Evolutionary conservation across 2,797 vertebrate genomes (phyloP).

Genomic region (Adelosebastes latens): DNA sequence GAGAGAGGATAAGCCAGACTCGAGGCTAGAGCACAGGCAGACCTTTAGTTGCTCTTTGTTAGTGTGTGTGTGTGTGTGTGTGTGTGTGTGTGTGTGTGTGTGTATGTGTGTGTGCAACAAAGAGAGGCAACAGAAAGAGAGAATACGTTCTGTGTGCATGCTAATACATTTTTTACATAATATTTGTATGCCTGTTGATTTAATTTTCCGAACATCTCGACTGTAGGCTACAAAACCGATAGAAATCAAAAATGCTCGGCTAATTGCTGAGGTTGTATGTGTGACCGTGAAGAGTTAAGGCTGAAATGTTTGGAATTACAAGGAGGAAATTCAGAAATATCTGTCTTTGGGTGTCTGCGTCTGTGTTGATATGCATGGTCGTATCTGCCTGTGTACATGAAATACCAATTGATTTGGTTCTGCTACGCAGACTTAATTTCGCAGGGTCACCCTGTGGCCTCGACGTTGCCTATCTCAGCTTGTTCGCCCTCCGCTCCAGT

Average conservation of each 20-base stretch:
- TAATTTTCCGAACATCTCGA: not conserved
- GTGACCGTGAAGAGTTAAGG: not conserved
- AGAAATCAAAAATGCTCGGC: not conserved
- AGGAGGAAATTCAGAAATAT: not conserved
- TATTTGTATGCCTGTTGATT: not conserved
- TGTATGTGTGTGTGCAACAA: not conserved
- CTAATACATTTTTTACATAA: not conserved
- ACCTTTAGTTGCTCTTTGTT: constrained; percentile 43
- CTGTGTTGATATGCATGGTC: not conserved
- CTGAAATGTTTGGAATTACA: not conserved
- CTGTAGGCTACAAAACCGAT: not conserved
- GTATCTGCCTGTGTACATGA: not conserved
- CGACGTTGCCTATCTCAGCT: constrained; percentile 40
- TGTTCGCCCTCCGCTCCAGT: constrained; percentile 49
- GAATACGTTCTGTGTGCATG: not conserved
- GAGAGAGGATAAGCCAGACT: constrained; percentile 48
- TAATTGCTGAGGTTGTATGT: not conserved
- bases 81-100: constrained; percentile 1
- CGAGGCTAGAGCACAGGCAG: constrained; percentile 40
- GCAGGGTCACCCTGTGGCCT: constrained; percentile 59
- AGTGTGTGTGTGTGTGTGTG: not conserved
- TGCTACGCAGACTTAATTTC: constrained; percentile 15
- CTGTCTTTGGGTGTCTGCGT: not conserved
- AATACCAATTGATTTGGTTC: constrained; percentile 13
- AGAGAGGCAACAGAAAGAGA: not conserved